Conservation (phyloP, 2,797 vertebrate genomes). For the Sus cebifrons region DNA sequence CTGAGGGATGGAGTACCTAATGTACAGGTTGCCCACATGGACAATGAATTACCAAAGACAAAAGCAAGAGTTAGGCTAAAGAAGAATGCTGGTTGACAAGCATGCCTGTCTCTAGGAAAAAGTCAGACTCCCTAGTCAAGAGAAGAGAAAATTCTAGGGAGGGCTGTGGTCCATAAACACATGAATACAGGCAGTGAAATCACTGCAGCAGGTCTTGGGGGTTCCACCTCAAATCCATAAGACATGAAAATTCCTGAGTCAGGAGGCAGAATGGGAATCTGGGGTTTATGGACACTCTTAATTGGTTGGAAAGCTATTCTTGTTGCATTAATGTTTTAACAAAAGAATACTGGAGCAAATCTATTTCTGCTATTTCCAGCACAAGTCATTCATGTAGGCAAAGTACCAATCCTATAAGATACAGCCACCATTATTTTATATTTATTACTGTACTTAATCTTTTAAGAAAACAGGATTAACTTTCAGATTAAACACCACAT, state of each 20-base stretch:
- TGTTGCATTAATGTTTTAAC: neutral
- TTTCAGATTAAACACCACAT: constrained; percentile 84
- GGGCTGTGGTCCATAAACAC: neutral
- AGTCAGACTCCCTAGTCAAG: neutral
- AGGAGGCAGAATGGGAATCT: neutral
- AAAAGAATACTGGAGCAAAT: constrained; percentile 60
- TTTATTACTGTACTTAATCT: constrained; percentile 86
- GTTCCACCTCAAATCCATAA: neutral
- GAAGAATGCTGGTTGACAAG: neutral
- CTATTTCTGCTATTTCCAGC: constrained; percentile 62
- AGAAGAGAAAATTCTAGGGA: neutral
- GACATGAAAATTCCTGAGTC: no score
- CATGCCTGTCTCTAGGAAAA: neutral
- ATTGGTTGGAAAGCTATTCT: constrained; percentile 56
- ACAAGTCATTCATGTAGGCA: constrained; percentile 64
- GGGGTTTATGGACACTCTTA: neutral
- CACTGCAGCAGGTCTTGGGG: neutral
- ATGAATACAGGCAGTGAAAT: neutral
- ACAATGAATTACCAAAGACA: neutral
- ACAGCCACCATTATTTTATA: constrained; percentile 81
- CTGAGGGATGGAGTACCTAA: neutral
- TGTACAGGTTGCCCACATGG: neutral
- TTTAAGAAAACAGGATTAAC: constrained; percentile 85
- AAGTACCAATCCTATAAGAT: constrained; percentile 74
- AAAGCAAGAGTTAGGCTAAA: constrained; percentile 12